Conservation (phyloP, 2,113 vertebrate species). For the Eublepharis macularius region DNA sequence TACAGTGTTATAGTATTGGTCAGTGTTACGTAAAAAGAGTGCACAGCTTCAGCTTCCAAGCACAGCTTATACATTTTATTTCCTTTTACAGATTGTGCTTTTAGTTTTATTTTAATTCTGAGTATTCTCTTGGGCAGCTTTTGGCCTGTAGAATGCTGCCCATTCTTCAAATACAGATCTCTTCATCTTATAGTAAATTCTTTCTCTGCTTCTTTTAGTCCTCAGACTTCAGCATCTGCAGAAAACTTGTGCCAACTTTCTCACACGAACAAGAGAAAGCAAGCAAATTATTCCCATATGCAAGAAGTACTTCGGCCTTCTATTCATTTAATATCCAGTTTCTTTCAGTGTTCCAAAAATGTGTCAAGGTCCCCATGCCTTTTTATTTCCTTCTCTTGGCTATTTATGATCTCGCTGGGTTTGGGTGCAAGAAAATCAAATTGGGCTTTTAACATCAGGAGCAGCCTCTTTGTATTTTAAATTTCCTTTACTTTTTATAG, state of each 20-base stretch:
- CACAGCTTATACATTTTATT: neutral
- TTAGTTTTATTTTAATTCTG: neutral
- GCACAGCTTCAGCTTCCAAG: neutral
- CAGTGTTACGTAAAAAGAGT: neutral
- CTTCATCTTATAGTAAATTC: constrained; percentile 10
- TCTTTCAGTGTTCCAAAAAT: constrained; percentile 17
- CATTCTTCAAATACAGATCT: constrained; percentile 26
- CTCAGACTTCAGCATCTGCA: constrained; percentile 14
- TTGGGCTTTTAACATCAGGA: neutral
- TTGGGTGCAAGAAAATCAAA: neutral
- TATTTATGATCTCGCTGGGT: neutral
- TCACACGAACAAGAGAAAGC: neutral
- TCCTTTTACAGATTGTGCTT: neutral
- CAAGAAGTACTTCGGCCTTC: neutral
- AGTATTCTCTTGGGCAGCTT: neutral
- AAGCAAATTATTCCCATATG: constrained; percentile 19
- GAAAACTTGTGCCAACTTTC: neutral
- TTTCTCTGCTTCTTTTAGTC: constrained; percentile 5
- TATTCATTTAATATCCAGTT: constrained; percentile 22
- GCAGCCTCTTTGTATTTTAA: neutral
- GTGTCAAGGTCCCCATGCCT: constrained; percentile 8
- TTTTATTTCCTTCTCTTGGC: neutral
- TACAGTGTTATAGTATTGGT: neutral
- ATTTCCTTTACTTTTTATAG: neutral
- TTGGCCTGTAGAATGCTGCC: neutral